Conservation (phyloP, 1,140 invertebrate genomes). For the Ridgeia piscesae region DNA sequence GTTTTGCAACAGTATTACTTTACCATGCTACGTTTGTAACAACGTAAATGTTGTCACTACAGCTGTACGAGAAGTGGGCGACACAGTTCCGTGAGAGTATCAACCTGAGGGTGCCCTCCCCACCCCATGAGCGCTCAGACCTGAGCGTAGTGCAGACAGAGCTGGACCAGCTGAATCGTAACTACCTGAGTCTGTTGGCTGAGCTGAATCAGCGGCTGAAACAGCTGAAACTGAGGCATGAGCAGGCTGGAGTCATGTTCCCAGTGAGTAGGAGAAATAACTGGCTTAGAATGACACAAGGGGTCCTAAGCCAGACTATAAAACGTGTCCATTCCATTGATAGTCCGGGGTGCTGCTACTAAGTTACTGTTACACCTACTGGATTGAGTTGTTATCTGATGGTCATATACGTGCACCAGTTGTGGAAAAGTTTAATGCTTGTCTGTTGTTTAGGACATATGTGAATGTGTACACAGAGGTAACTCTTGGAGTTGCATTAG, state of each 20-base stretch:
- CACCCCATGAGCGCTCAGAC: background rate
- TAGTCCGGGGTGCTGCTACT: too few relatives aligned
- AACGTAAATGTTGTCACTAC: conserved; percentile 42
- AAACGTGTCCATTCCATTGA: too few relatives aligned
- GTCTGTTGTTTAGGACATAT: too few relatives aligned
- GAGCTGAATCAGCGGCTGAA: conserved; percentile 45
- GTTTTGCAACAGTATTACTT: too few relatives aligned
- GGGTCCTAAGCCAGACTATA: too few relatives aligned
- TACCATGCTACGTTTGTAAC: background rate
- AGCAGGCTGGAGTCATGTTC: conserved; percentile 23
- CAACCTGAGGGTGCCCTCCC: conserved; percentile 55
- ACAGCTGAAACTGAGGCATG: conserved; percentile 40
- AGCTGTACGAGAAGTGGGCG: conserved; percentile 87
- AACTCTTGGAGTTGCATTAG: too few relatives aligned
- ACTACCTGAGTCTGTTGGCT: conserved; percentile 50
- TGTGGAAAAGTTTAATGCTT: too few relatives aligned
- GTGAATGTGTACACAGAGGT: too few relatives aligned
- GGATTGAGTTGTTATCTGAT: too few relatives aligned
- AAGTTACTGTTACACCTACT: too few relatives aligned
- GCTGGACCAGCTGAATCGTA: conserved; percentile 71
- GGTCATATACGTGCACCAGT: too few relatives aligned
- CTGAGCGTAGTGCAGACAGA: conserved; percentile 60
- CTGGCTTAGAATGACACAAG: background rate
- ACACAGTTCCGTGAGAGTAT: conserved; percentile 85
- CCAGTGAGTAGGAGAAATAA: background rate